phyloP scores from a whole-genome alignment of 2,113 vertebrate genomes.

The Copsychus sechellarum region DNA sequence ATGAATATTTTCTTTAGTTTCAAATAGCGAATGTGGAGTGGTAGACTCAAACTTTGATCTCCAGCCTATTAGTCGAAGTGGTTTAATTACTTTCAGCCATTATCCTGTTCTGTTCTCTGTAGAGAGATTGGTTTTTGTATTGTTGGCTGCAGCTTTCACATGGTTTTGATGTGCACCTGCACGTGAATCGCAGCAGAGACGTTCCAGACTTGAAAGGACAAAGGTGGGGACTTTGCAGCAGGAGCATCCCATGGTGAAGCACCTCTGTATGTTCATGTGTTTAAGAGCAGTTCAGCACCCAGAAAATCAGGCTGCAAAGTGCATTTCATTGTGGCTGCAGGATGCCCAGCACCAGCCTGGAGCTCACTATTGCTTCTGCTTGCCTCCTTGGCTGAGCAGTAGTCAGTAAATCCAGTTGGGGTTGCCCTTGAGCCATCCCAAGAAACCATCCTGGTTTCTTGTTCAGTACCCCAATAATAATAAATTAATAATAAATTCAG shows the following conservation, averaged over 20 bases:
- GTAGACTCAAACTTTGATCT: constrained; percentile 51
- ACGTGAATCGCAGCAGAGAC: rapidly evolving
- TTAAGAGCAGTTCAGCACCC: neutral
- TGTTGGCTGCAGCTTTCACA: neutral
- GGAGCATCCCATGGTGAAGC: rapidly evolving
- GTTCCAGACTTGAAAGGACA: neutral
- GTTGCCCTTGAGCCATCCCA: neutral
- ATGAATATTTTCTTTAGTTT: constrained; percentile 44
- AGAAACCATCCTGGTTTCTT: neutral
- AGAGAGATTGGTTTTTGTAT: neutral
- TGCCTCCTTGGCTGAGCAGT: neutral
- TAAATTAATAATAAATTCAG: neutral
- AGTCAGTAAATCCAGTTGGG: neutral
- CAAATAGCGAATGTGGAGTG: neutral
- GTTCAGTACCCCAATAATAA: neutral
- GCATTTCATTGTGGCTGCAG: neutral
- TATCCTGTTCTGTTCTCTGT: neutral
- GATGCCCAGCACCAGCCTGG: neutral
- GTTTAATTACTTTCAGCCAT: constrained; percentile 18
- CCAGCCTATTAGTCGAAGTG: neutral
- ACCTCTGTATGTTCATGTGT: neutral
- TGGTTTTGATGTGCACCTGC: constrained; percentile 31
- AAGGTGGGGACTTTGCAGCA: neutral
- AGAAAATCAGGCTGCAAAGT: neutral
- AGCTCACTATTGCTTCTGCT: neutral